These are phyloP conservation scores for Carposina sasakii DNA, from an alignment of 1,140 invertebrate genomes.

Conservation along the genomic window DNA sequence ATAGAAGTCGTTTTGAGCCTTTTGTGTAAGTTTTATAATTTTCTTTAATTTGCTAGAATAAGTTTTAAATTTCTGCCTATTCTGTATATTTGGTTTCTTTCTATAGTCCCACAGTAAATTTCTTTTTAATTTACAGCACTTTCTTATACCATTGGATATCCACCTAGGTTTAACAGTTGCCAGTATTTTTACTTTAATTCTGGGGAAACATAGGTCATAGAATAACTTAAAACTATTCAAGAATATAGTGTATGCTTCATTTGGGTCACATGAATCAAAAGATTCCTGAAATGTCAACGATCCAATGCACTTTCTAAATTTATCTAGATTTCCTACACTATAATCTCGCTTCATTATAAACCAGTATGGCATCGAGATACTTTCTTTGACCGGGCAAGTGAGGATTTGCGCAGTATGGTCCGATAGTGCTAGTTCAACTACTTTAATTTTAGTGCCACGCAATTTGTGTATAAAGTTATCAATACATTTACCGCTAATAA, in stretches of 20 bases:
- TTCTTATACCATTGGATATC: slow-evolving; percentile 3
- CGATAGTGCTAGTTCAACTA: slow-evolving; percentile 2
- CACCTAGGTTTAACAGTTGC: background rate
- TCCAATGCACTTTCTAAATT: slow-evolving; percentile 2
- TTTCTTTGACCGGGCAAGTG: slow-evolving; percentile 1
- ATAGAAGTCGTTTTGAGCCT: slow-evolving; percentile 1
- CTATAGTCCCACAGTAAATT: slow-evolving; percentile 3
- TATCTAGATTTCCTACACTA: background rate
- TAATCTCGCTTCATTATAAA: slow-evolving; percentile 1
- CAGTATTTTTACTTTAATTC: background rate
- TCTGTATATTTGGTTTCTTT: background rate
- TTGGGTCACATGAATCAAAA: background rate
- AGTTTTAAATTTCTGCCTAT: background rate
- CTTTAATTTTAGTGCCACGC: background rate
- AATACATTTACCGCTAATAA: slow-evolving; percentile 1
- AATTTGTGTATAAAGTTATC: slow-evolving; percentile 6
- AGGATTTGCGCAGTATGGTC: slow-evolving; percentile 10
- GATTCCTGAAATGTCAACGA: slow-evolving; percentile 3
- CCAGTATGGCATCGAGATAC: background rate
- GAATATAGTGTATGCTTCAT: slow-evolving; percentile 1
- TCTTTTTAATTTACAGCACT: slow-evolving; percentile 1
- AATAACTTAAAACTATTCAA: slow-evolving; percentile 1
- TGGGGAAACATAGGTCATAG: slow-evolving; percentile 8
- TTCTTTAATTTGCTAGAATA: background rate
- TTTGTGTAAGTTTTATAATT: slow-evolving; percentile 3